Conservation (phyloP, 2,888 invertebrate species). For the Aphelenchoides bicaudatus region DNA sequence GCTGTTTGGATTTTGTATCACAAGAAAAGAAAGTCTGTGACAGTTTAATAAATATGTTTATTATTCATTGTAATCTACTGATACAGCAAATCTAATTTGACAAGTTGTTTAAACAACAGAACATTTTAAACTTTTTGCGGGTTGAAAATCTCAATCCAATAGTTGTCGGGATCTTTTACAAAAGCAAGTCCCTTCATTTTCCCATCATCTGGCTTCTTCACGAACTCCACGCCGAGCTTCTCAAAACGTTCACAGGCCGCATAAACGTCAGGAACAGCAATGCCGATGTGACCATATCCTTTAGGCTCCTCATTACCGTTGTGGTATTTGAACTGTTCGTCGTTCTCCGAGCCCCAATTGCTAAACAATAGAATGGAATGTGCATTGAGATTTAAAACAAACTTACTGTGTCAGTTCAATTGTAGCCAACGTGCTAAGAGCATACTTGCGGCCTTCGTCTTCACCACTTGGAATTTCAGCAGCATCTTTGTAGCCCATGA, state of each 20-base stretch:
- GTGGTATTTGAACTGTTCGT: conserved; percentile 75
- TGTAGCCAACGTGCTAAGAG: conserved; percentile 78
- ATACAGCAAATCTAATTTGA: not conserved
- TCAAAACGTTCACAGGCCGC: conserved; percentile 83
- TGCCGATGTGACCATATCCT: conserved; percentile 86
- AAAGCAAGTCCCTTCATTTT: conserved; percentile 72
- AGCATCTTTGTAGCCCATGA: conserved; percentile 80
- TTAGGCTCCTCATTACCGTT: conserved; percentile 84
- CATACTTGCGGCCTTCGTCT: conserved; percentile 72
- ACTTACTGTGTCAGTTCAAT: conserved; percentile 86
- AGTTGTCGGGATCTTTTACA: conserved; percentile 90
- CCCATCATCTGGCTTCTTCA: conserved; percentile 80
- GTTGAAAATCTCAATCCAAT: conserved; percentile 87
- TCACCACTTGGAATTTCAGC: conserved; percentile 73
- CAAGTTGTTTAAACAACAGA: not conserved
- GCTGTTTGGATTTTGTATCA: not conserved
- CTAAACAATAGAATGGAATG: conserved; percentile 66
- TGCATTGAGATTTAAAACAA: conserved; percentile 13
- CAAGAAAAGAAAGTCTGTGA: not conserved
- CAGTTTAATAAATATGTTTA: not conserved
- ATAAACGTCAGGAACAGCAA: conserved; percentile 82
- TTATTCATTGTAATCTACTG: not conserved
- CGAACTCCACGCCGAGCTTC: conserved; percentile 77
- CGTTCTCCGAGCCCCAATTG: conserved; percentile 89
- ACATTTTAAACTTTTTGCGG: conserved; percentile 39